These are phyloP conservation scores for Palaemon carinicauda DNA, from an alignment of 1,140 invertebrate genomes.

Conservation along the genomic window DNA sequence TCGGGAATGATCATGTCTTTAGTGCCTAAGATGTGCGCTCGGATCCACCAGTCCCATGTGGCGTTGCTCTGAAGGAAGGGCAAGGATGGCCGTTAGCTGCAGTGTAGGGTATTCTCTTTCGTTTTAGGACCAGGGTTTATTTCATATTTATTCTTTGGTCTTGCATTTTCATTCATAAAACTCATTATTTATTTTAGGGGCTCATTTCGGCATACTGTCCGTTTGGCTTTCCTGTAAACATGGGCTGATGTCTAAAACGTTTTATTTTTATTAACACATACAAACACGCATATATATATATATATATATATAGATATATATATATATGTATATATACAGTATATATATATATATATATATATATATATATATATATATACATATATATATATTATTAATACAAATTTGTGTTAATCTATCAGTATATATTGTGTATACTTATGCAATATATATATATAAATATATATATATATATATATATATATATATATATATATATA, in stretches of 20 bases:
- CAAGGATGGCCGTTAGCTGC: background rate
- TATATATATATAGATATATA: background rate
- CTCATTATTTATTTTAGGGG: too few relatives aligned
- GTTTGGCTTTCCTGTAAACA: too few relatives aligned
- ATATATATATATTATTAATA: too few relatives aligned
- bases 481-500: background rate
- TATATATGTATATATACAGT: background rate
- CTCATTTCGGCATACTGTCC: too few relatives aligned
- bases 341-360: too few relatives aligned
- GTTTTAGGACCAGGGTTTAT: background rate
- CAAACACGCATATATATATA: background rate
- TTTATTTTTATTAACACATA: background rate
- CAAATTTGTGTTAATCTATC: too few relatives aligned
- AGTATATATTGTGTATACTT: too few relatives aligned
- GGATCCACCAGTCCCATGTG: conserved; percentile 42
- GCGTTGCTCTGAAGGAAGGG: conserved; percentile 5
- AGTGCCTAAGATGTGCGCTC: background rate
- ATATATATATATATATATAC: too few relatives aligned
- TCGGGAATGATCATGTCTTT: conserved; percentile 51
- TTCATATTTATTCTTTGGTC: background rate
- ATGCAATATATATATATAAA: too few relatives aligned
- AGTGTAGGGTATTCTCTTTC: background rate
- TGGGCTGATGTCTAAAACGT: background rate
- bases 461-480: background rate
- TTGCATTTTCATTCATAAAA: too few relatives aligned